Conservation (phyloP, 2,797 vertebrate genomes). For the Galagoides demidoff region DNA sequence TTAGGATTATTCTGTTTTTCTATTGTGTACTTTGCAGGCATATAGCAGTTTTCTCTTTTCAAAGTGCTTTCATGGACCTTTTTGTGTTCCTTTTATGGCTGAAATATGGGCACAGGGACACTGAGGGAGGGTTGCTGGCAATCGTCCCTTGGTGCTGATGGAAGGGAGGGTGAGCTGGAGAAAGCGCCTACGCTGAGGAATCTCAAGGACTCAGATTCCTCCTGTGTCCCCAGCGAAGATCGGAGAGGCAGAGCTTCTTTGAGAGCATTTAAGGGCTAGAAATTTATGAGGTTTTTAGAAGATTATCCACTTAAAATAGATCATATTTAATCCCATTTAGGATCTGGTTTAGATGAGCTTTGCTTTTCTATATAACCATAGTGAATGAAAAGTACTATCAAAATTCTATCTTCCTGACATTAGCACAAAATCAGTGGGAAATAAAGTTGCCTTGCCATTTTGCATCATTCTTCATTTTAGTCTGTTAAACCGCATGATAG, state of each 20-base stretch:
- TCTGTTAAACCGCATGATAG: slow-evolving; percentile 21
- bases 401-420: slow-evolving; percentile 50
- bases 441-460: slow-evolving; percentile 29
- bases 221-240: neutral
- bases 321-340: slow-evolving; percentile 65
- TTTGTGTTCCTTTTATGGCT: slow-evolving; percentile 9
- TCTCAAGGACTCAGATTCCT: slow-evolving; percentile 44
- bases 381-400: slow-evolving; percentile 59
- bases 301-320: slow-evolving; percentile 69
- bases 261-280: slow-evolving; percentile 39
- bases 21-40: neutral
- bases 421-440: slow-evolving; percentile 43
- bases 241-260: neutral
- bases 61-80: slow-evolving; percentile 11
- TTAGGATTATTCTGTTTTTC: neutral
- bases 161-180: neutral
- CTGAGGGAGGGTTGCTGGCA: neutral
- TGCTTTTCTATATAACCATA: slow-evolving; percentile 39
- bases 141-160: fast-evolving
- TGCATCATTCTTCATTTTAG: slow-evolving; percentile 46
- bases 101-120: neutral
- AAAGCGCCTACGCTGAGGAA: neutral
- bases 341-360: slow-evolving; percentile 61
- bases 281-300: slow-evolving; percentile 61
- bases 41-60: neutral